These are phyloP conservation scores for Labeo rohita DNA, from an alignment of 2,113 vertebrate genomes.

Conservation along the genomic window DNA sequence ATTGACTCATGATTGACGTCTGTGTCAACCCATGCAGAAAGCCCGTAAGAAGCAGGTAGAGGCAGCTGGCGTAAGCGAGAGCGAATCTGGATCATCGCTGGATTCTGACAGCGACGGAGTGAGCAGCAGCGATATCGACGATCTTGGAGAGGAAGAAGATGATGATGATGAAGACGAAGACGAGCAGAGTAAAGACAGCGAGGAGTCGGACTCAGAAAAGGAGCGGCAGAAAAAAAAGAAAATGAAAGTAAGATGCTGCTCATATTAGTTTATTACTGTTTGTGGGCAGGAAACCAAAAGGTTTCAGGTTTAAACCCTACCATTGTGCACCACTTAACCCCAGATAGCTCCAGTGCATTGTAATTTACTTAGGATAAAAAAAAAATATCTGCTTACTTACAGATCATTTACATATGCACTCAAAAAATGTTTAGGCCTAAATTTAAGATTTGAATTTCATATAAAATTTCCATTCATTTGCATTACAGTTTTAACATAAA, in stretches of 20 bases:
- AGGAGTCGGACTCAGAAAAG: conserved; percentile 89
- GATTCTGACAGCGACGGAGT: conserved; percentile 95
- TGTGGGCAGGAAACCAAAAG: background rate
- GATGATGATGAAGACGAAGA: conserved; percentile 84
- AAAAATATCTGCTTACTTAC: background rate
- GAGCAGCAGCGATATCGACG: conserved; percentile 94
- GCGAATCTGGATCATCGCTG: conserved; percentile 92
- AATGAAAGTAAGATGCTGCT: conserved; percentile 79
- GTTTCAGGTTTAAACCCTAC: background rate
- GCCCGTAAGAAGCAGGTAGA: conserved; percentile 87
- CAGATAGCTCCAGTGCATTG: background rate
- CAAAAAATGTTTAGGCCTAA: too few relatives aligned
- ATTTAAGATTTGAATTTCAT: too few relatives aligned
- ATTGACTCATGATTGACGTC: conserved; percentile 3
- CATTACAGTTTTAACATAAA: too few relatives aligned
- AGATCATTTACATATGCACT: background rate
- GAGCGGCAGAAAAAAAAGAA: conserved; percentile 87
- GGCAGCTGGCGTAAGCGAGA: conserved; percentile 87
- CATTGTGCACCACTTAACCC: background rate
- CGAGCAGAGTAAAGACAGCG: conserved; percentile 88
- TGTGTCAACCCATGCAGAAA: conserved; percentile 76
- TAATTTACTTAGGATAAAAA: background rate
- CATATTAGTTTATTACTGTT: background rate
- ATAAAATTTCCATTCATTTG: too few relatives aligned
- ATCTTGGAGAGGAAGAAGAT: conserved; percentile 92